Evolutionary conservation across 2,888 invertebrate species (phyloP), one percentile per base, ranked within the genome.

Genomic region (Leucophenga montana): DNA sequence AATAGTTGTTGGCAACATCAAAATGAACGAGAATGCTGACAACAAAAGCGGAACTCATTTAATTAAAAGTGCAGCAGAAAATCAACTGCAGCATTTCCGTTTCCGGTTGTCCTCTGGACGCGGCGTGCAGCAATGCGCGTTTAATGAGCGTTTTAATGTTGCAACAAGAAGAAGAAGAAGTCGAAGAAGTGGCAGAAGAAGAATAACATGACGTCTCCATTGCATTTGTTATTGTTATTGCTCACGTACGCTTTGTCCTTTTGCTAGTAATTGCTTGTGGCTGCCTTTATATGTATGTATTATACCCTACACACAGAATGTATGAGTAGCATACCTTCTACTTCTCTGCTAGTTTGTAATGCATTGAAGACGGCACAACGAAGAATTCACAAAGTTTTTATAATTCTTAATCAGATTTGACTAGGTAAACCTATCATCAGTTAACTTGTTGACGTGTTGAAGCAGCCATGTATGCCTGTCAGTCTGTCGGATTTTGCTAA

Each of bases 181-280:
- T n/a, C n/a, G n/a, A n/a, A n/a, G n/a, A n/a, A n/a, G n/a, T n/a
- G n/a, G n/a, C n/a, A n/a, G n/a, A 5, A 39, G 39, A 39, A 39
- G 39, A 39, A 39, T 2, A 39, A 39, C 1, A 39, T 39, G 8
- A 11, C 18, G 11, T 20, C 8, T 57, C 57, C 27, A 27, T 57
- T n/a, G 31, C 31, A 14, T 57, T 9, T 22, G 31, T 27, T 57
- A 14, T 27, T 50, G 22, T 57, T 57, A 2, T 5, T 54, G 20
- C n/a, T 18, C 54, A 18, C 13, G 39, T 39, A 5, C 39, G 39
- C 48, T 64, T 22, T 64, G 48, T 64, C 46, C 62, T 64, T 64
- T 46, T 46, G 62, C 18, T 13, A 11, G 62, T 64, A 64, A 64
- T 64, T 64, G 62, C 62, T 64, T 64, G 62, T 64, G 46, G 62